A percentile compares a stretch with the other conserved stretches of the same genome.
Conservation (phyloP, 2,797 vertebrate genomes). For the Anabacerthia variegaticeps region DNA sequence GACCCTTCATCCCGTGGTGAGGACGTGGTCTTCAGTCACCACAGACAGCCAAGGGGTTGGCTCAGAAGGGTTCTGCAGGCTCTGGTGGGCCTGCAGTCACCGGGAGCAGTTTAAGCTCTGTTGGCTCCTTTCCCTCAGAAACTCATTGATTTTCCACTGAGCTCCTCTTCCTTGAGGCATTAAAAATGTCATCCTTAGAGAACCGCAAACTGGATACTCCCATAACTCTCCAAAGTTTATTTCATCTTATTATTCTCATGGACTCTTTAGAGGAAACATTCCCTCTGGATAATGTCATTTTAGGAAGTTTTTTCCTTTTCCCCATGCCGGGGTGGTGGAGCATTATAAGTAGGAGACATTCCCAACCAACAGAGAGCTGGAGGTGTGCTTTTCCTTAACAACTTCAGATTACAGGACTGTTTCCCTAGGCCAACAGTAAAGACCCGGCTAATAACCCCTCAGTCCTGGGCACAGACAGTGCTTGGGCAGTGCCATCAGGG, state of each 20-base stretch:
- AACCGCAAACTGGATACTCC: neutral
- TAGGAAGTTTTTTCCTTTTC: neutral
- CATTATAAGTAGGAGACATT: neutral
- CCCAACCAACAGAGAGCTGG: neutral
- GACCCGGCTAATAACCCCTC: neutral
- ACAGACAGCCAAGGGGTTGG: neutral
- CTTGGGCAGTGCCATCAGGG: neutral
- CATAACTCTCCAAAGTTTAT: neutral
- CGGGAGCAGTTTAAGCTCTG: neutral
- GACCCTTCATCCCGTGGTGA: neutral
- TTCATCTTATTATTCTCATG: neutral
- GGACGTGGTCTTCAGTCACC: neutral
- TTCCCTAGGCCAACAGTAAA: neutral
- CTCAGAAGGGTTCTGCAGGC: neutral
- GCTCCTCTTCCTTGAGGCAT: neutral
- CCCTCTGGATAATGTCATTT: neutral
- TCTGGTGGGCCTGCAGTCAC: neutral
- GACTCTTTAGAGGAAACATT: neutral
- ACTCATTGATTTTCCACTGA: conserved; percentile 32
- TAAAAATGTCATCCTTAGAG: neutral
- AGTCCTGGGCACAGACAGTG: fast-evolving
- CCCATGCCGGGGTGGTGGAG: neutral
- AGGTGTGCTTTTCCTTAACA: neutral
- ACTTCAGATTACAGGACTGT: neutral
- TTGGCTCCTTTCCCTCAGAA: conserved; percentile 32